phyloP scores from a whole-genome alignment of 1,140 invertebrate species.

The Tetranychus cinnabarinus region DNA sequence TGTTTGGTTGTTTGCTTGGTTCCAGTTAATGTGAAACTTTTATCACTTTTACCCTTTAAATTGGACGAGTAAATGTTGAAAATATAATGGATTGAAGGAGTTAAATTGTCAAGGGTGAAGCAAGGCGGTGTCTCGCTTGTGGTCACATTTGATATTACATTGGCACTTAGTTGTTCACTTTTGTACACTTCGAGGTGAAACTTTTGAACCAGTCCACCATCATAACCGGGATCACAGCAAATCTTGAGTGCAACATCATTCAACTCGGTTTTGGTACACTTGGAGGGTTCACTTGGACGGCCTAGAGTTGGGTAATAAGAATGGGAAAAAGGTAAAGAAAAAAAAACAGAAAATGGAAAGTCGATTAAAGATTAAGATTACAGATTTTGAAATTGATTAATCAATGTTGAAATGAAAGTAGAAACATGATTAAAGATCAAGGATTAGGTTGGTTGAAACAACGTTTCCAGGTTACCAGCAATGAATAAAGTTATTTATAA shows the following conservation, averaged over 20 bases:
- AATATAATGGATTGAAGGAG: slow-evolving; percentile 9
- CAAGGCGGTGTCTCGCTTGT: slow-evolving; percentile 3
- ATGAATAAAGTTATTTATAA: no score
- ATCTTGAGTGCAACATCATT: slow-evolving; percentile 29
- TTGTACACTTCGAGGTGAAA: slow-evolving; percentile 55
- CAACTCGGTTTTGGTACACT: slow-evolving; percentile 5
- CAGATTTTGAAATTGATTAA: no score
- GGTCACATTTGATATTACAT: slow-evolving; percentile 8
- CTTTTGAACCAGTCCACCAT: slow-evolving; percentile 52
- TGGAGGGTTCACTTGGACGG: not conserved
- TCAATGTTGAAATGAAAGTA: no score
- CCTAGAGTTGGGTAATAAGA: not conserved
- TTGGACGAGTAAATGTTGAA: slow-evolving; percentile 24
- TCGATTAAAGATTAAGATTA: no score
- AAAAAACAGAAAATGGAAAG: not conserved
- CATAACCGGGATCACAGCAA: slow-evolving; percentile 53
- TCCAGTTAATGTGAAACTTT: not conserved
- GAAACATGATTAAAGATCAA: no score
- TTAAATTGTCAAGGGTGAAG: slow-evolving; percentile 10
- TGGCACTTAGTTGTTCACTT: slow-evolving; percentile 4
- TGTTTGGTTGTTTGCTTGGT: not conserved
- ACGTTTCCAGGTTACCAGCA: no score
- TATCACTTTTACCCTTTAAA: not conserved
- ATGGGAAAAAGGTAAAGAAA: not conserved
- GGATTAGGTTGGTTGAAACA: no score